A percentile compares a stretch with the other conserved stretches of the same genome.
phyloP scores from a whole-genome alignment of 1,140 invertebrate genomes.

The Micrasema longulum region DNA sequence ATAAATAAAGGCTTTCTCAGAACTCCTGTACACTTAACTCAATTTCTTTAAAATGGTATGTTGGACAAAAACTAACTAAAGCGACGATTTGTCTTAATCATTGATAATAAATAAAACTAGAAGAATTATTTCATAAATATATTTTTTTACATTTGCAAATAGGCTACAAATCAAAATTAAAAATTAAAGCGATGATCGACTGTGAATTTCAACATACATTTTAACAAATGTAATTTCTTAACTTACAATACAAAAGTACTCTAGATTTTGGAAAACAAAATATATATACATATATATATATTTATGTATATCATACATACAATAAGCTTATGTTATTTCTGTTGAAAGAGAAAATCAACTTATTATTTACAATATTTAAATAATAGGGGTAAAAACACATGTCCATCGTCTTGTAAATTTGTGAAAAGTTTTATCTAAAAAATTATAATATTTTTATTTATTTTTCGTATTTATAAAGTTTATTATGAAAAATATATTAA shows the following conservation, averaged over 20 bases:
- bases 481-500: background rate
- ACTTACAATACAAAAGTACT: conserved; percentile 32
- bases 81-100: too few relatives aligned
- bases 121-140: conserved; percentile 33
- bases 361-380: conserved; percentile 9
- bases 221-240: conserved; percentile 24
- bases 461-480: too few relatives aligned
- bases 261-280: conserved; percentile 15
- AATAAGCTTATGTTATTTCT: conserved; percentile 18
- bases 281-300: background rate
- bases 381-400: background rate
- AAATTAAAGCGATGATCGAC: conserved; percentile 39
- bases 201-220: conserved; percentile 31
- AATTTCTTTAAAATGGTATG: too few relatives aligned
- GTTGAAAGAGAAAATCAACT: conserved; percentile 5
- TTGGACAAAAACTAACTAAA: too few relatives aligned
- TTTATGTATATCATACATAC: too few relatives aligned
- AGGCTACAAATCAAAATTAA: conserved; percentile 27
- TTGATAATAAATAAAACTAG: too few relatives aligned
- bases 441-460: too few relatives aligned
- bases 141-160: conserved; percentile 42
- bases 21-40: too few relatives aligned
- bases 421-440: too few relatives aligned
- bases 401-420: conserved; percentile 7
- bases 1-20: too few relatives aligned